Base-by-base conservation (phyloP, 2,113 vertebrate genomes). In the Podiceps cristatus region DNA sequence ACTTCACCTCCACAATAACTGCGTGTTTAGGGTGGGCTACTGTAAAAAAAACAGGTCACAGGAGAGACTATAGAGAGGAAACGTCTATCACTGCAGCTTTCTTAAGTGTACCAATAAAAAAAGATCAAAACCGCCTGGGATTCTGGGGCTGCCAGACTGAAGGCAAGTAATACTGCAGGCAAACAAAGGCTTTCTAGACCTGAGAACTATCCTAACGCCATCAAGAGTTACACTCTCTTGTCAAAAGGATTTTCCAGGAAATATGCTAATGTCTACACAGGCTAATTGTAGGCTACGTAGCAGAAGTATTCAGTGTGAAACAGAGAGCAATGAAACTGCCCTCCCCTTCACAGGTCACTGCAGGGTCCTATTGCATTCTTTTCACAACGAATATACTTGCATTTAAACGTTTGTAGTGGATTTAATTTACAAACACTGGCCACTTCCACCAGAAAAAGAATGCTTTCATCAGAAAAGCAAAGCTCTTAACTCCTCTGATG, bases 401-500 rank as follows among this genome's bases (percentile, higher is more conserved):
- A 76, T 87, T 93, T 93, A 92, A 93, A 42, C 80, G 62, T 47
- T 40, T 94, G 59, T 45, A 80, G 62, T 49, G 33, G 52, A 91
- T 92, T 96, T 93, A 71, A 66, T 92, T 92, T 94, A 85, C 59
- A 96, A 96, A 95, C 35, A 69, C 53, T 44, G 18, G 5, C 31
- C 45, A 53, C 28, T 76, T 96, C 52, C 53, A 47, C 72, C 27
- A 5, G 44, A 85, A 94, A 88, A 93, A 53, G 76, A 95, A 82
- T 35, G 59, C 25, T 91, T 95, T 44, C 79, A 73, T 82, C 7
- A 69, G 37, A 86, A 86, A 74, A 85, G 9, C 5, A 58, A 40
- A 79, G 74, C 33, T 56, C 44, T 88, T 69, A 71, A 81, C 60
- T 96, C 58, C 56, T 94, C 77, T 90, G n/a, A 66, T n/a, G 69